These are phyloP conservation scores for Eulacestoma nigropectus DNA, from an alignment of 2,113 vertebrate genomes.

Conservation along the genomic window DNA sequence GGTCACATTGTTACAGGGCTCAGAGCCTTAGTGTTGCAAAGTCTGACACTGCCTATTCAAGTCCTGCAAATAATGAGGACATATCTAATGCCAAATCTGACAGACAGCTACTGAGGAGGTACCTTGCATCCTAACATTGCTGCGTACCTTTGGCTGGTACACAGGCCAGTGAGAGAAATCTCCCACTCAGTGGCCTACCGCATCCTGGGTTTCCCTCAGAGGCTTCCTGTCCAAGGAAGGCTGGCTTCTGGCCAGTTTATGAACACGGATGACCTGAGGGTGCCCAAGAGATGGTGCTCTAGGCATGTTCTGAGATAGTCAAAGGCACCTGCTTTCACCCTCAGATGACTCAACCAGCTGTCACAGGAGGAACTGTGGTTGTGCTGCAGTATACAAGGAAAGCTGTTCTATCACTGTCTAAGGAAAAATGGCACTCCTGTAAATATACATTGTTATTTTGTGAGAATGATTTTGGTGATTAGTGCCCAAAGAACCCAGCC, in stretches of 20 bases:
- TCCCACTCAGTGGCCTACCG: not conserved
- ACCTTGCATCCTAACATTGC: not conserved
- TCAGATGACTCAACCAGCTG: not conserved
- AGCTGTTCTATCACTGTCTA: not conserved
- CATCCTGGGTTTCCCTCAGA: not conserved
- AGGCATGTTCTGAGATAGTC: not conserved
- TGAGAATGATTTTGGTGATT: not conserved
- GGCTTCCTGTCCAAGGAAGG: not conserved
- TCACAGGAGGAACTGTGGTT: not conserved
- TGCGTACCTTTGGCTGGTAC: not conserved
- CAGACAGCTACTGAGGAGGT: not conserved
- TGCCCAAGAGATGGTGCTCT: not conserved
- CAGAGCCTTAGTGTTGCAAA: not conserved
- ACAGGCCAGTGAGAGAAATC: not conserved
- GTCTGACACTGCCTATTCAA: not conserved
- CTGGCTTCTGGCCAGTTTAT: not conserved
- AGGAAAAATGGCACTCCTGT: not conserved
- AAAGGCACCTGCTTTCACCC: not conserved
- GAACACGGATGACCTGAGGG: not conserved
- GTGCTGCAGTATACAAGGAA: not conserved
- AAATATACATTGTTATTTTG: not conserved
- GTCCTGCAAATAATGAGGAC: not conserved
- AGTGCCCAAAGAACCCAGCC: not conserved
- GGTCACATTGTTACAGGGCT: not conserved
- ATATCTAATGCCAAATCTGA: not conserved